A percentile compares a stretch with the other conserved stretches of the same genome.
phyloP scores from a whole-genome alignment of 2,888 invertebrate genomes.

The Caenorhabditis auriculariae region DNA sequence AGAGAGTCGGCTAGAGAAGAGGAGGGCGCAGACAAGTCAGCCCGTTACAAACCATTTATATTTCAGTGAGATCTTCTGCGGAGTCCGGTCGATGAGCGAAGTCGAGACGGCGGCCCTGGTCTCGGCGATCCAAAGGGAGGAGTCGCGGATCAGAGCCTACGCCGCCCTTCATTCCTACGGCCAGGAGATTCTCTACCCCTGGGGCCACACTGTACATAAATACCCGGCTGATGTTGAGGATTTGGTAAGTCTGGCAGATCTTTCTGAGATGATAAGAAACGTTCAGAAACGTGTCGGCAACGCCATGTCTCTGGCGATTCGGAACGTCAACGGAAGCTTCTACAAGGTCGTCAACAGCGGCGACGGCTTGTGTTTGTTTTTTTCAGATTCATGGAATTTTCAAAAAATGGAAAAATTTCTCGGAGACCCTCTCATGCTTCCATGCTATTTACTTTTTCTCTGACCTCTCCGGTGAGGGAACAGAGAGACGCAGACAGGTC shows the following conservation, averaged over 20 bases:
- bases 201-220: constrained; percentile 44
- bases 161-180: constrained; percentile 56
- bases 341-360: constrained; percentile 48
- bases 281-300: constrained; percentile 13
- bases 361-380: constrained; percentile 50
- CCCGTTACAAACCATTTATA: no score
- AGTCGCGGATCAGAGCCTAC: constrained; percentile 41
- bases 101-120: constrained; percentile 46
- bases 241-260: constrained; percentile 18
- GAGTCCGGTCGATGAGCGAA: constrained; percentile 43
- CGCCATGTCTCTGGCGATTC: constrained; percentile 44
- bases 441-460: neutral
- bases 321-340: constrained; percentile 39
- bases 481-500: no score
- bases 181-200: constrained; percentile 54
- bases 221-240: constrained; percentile 51
- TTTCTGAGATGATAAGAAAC: neutral
- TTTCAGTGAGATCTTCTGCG: constrained; percentile 44
- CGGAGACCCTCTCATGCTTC: no score
- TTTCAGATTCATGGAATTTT: constrained; percentile 16
- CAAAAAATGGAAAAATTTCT: neutral
- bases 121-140: constrained; percentile 33
- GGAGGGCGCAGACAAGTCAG: no score
- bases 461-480: no score
- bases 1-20: no score